Evolutionary conservation across 2,888 invertebrate genomes (phyloP), one percentile per base, ranked within the genome.

Genomic region (Eudemis profundana): DNA sequence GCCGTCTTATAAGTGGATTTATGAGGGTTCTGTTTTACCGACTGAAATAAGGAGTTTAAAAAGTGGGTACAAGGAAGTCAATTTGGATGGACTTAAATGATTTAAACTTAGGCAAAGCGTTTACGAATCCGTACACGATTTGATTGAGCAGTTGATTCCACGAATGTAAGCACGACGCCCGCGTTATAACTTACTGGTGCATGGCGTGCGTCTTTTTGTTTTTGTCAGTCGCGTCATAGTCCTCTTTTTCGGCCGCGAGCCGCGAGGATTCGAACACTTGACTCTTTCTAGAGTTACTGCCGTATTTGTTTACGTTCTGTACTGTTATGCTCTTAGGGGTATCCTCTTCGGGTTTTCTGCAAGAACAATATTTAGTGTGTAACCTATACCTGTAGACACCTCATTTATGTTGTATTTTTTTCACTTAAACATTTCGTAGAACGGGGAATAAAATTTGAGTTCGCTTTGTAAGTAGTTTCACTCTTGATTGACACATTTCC

Each of bases 211-310:
- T 78, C 82, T 91, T 92, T 88, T 88, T 91, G 85, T 79, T 87
- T 90, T 94, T 95, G 72, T 95, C 95, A 27, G 94, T 95, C 29
- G 95, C 94, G 54, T 96, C 96, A 81, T 95, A 94, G 84, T 96
- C 96, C 76, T 96, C 96, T 77, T 95, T 93, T 71, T 96, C 96
- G 69, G 95, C 94, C 61, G 95, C 95, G 89, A 94, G 95, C 76
- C 95, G 86, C 68, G 95, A 94, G 64, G 95, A 94, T 85, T 95
- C 96, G 78, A 96, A 96, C 70, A 95, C 94, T 78, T 95, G 93
- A 74, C 93, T 94, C 87, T 95, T 93, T 82, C 93, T 86, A 78
- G 89, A 87, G 79, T 80, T 86, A 83, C 81, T 86, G 67, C 88
- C 90, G 72, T 89, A 89, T 86, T 89, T 89, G 81, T 80, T 86